Base-by-base conservation (phyloP, 2,888 invertebrate species). In the Callyntrura sp. region DNA sequence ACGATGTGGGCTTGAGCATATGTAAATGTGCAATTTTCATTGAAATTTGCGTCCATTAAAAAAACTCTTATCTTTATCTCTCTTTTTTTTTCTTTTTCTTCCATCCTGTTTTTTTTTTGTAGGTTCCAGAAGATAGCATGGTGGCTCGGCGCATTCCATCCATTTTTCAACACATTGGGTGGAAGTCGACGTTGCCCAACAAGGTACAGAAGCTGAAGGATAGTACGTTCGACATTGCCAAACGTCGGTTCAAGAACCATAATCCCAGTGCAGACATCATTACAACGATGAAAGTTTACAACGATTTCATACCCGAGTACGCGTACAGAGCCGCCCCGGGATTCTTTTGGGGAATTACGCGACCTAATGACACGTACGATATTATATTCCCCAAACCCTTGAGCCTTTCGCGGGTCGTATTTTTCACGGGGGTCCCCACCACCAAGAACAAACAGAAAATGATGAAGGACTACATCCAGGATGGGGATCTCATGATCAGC, bases 331-430 rank as follows among this genome's bases (percentile, higher is more conserved):
- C 93, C 0, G 92, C 94, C 0, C 94, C 94, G 12, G 94, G 94
- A 0, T 94, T 94, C 90, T 95, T 95, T 91, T 94, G 94, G 94
- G 94, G 94, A 17, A 93, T 94, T 6, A 94, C 94, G 0, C 93
- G 93, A 84, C 90, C 91, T 11, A 93, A 94, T 5, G 94, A 94
- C 82, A 93, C 94, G 5, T 94, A 94, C 23, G 94, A 94, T 62
- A 88, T 94, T 6, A 93, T 94, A 11, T 94, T 94, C 70, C 91
- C 88, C 9, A 91, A 94, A 6, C 91, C 93, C 45, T 94, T 94
- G 0, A 93, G 93, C 48, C 48, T 94, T 5, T 91, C 92, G 4
- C 93, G 93, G 45, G 92, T 94, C n/a, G 92, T 94, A 9, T 92
- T 94, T 23, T 92, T 93, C 9, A 94, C 94, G 17, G 94, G 93